Evolutionary conservation across 2,113 vertebrate genomes (phyloP).

Genomic region (Myotis yumanensis): DNA sequence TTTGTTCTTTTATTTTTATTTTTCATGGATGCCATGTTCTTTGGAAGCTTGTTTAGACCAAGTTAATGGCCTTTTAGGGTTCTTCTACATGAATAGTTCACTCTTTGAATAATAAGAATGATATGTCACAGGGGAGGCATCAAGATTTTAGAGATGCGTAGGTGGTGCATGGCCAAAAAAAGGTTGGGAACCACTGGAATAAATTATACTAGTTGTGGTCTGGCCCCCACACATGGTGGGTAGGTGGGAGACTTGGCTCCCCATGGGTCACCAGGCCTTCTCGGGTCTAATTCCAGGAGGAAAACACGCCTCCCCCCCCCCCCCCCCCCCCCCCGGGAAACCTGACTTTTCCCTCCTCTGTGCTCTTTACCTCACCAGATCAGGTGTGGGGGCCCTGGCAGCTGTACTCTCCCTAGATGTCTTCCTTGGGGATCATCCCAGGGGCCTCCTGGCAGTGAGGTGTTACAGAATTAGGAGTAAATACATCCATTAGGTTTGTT

Average conservation of each 20-base stretch:
- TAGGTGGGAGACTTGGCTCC: background rate
- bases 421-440: background rate
- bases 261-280: background rate
- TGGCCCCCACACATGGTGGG: background rate
- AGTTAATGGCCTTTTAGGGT: too few species aligned
- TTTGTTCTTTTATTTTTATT: too few species aligned
- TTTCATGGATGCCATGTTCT: too few species aligned
- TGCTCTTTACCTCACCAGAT: background rate
- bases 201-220: background rate
- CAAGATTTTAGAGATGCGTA: too few species aligned
- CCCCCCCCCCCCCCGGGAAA: too few species aligned
- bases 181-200: too few species aligned
- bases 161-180: too few species aligned
- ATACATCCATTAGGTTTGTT: background rate
- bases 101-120: too few species aligned
- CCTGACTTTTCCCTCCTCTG: background rate
- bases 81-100: too few species aligned
- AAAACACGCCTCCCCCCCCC: background rate
- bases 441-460: background rate
- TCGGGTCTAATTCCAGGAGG: background rate
- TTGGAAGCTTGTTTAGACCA: too few species aligned
- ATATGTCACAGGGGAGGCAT: too few species aligned
- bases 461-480: background rate
- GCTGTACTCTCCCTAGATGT: rapidly evolving
- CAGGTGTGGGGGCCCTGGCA: background rate